Conservation (phyloP, 2,888 invertebrate genomes). For the Napeogenes inachia region DNA sequence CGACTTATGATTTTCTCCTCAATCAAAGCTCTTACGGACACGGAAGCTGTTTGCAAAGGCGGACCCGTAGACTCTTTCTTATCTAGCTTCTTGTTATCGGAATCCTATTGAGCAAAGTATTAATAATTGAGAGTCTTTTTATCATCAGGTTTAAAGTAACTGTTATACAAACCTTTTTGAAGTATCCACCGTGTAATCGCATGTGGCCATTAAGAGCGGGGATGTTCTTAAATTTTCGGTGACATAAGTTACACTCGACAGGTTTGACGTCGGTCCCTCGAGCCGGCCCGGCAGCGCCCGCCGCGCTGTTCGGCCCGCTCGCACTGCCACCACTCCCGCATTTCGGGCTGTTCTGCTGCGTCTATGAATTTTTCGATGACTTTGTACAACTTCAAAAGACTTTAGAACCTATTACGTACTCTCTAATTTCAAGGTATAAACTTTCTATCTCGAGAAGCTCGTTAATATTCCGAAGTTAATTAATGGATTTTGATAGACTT, state of each 20-base stretch:
- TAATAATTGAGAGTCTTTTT: constrained; percentile 9
- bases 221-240: constrained; percentile 97
- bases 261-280: constrained; percentile 85
- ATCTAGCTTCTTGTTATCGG: constrained; percentile 90
- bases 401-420: constrained; percentile 66
- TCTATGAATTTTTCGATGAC: constrained; percentile 65
- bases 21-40: constrained; percentile 92
- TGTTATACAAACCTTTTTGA: constrained; percentile 84
- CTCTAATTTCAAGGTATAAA: constrained; percentile 67
- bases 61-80: constrained; percentile 90
- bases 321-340: constrained; percentile 45
- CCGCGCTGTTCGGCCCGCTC: constrained; percentile 47
- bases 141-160: neutral
- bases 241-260: constrained; percentile 96
- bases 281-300: constrained; percentile 42
- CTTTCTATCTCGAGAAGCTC: constrained; percentile 64
- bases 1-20: constrained; percentile 96
- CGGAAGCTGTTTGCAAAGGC: constrained; percentile 93
- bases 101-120: constrained; percentile 75
- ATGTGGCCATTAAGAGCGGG: constrained; percentile 98
- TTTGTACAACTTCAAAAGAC: constrained; percentile 68
- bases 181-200: constrained; percentile 98
- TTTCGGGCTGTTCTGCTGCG: constrained; percentile 64
- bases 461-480: constrained; percentile 70
- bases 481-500: constrained; percentile 70